Evolutionary conservation across 1,140 invertebrate species (phyloP).

Genomic region (Andrena cerasifolii): DNA sequence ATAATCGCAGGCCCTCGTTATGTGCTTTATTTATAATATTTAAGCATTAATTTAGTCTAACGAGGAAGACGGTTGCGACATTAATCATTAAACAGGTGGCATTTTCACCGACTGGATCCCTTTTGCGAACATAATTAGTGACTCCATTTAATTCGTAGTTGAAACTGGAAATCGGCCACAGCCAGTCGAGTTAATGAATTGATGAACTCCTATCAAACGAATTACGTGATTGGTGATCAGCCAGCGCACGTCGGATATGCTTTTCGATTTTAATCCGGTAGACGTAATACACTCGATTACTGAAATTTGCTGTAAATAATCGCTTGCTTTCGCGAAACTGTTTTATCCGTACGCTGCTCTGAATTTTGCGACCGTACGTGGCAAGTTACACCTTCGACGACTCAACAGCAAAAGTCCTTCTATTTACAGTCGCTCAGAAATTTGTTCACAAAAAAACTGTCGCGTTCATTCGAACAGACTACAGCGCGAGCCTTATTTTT

Average conservation of each 20-base stretch:
- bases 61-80: too few species aligned
- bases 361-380: background rate
- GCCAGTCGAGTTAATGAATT: slow-evolving; percentile 5
- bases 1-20: too few species aligned
- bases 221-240: background rate
- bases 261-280: background rate
- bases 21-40: too few species aligned
- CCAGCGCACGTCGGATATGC: background rate
- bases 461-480: too few species aligned
- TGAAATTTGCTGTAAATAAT: background rate
- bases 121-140: background rate
- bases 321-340: too few species aligned
- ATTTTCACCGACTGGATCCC: background rate
- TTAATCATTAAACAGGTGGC: background rate
- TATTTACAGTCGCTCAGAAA: too few species aligned
- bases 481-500: too few species aligned
- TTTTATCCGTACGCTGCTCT: too few species aligned
- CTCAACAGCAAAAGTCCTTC: too few species aligned
- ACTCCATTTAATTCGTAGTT: background rate
- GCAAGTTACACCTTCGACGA: too few species aligned
- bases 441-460: too few species aligned
- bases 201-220: slow-evolving; percentile 18
- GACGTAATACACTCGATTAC: background rate
- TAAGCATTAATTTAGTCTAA: too few species aligned
- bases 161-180: slow-evolving; percentile 1